These are phyloP conservation scores for Drosophila serrata DNA, from an alignment of 1,140 invertebrate genomes.

Conservation along the genomic window DNA sequence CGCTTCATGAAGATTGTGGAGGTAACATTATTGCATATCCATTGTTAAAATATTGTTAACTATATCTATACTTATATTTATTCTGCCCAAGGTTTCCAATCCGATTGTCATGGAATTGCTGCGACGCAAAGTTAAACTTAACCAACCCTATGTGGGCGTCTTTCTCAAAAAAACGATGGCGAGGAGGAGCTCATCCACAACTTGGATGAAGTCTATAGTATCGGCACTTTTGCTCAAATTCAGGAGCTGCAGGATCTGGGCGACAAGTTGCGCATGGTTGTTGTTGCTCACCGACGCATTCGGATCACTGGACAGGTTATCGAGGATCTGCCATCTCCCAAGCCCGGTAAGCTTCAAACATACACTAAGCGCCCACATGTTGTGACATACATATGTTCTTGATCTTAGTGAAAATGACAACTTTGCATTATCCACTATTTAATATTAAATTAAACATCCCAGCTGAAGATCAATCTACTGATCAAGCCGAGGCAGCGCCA, in stretches of 20 bases:
- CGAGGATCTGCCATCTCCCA: slow-evolving; percentile 88
- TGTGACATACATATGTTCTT: slow-evolving; percentile 61
- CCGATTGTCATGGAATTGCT: slow-evolving; percentile 95
- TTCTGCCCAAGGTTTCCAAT: slow-evolving; percentile 91
- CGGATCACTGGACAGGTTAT: slow-evolving; percentile 91
- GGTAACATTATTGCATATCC: slow-evolving; percentile 85
- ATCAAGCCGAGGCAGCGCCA: slow-evolving; percentile 9
- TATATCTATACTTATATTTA: neutral
- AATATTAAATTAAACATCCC: slow-evolving; percentile 85
- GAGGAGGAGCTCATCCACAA: slow-evolving; percentile 95
- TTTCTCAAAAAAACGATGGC: slow-evolving; percentile 97
- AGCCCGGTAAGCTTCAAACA: slow-evolving; percentile 67
- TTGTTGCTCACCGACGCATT: slow-evolving; percentile 97
- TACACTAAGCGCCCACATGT: slow-evolving; percentile 46
- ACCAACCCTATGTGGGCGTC: slow-evolving; percentile 98
- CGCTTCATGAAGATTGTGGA: slow-evolving; percentile 99
- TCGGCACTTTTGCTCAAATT: slow-evolving; percentile 99
- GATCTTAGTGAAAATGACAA: slow-evolving; percentile 84
- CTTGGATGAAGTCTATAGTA: slow-evolving; percentile 94
- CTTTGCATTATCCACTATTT: slow-evolving; percentile 85
- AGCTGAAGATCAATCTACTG: slow-evolving; percentile 81
- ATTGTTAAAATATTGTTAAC: neutral
- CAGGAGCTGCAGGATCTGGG: slow-evolving; percentile 98
- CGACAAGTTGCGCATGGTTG: slow-evolving; percentile 95
- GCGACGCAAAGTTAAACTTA: slow-evolving; percentile 96